Evolutionary conservation across 2,113 vertebrate genomes (phyloP).

Genomic region (Myotis yumanensis): DNA sequence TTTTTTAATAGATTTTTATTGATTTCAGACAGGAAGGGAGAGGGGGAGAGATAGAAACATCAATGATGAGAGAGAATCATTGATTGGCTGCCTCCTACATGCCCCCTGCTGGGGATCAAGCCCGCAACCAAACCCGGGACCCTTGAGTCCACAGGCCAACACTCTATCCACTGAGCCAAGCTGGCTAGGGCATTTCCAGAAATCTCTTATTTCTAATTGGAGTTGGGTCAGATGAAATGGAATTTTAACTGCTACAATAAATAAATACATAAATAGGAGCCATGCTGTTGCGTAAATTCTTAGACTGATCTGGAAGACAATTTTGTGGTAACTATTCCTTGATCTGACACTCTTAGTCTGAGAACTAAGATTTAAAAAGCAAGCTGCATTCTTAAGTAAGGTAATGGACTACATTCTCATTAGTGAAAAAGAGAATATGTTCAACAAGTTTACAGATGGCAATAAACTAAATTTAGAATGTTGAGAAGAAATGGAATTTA

Average conservation of each 20-base stretch:
- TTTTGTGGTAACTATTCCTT: constrained; percentile 1
- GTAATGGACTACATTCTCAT: neutral
- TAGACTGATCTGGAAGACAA: neutral
- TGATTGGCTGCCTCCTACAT: no score
- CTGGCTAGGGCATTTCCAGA: neutral
- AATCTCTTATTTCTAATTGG: constrained; percentile 3
- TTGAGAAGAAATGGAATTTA: neutral
- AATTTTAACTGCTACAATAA: constrained; percentile 32
- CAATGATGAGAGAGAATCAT: no score
- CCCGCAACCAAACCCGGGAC: no score
- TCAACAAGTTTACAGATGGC: neutral
- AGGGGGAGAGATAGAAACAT: no score
- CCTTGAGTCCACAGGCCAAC: no score
- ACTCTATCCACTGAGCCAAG: no score
- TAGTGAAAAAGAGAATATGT: neutral
- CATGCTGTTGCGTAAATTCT: constrained; percentile 29
- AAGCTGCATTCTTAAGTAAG: neutral
- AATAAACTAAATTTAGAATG: constrained; percentile 22
- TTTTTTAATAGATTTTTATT: neutral
- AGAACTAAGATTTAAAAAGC: constrained; percentile 38
- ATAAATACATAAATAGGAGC: neutral
- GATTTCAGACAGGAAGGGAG: no score
- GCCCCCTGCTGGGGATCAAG: no score
- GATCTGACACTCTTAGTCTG: neutral
- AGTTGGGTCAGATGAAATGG: neutral